These are phyloP conservation scores for Poeciliopsis infans DNA, from an alignment of 2,797 vertebrate species.

Conservation along the genomic window DNA sequence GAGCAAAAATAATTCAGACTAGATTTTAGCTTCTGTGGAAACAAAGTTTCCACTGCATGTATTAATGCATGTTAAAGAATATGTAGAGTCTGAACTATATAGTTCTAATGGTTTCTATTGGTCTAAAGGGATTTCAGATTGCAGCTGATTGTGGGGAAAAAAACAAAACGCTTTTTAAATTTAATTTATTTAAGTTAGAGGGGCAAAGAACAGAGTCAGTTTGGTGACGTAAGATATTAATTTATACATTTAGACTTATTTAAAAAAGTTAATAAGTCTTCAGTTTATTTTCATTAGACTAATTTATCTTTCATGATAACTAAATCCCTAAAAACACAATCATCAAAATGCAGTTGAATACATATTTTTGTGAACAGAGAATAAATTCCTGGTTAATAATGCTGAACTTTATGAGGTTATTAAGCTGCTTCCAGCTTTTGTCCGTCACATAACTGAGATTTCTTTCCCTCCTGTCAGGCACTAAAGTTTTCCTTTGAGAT, in stretches of 20 bases:
- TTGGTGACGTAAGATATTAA: too few species aligned
- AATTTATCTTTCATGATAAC: neutral
- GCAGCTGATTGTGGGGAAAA: too few species aligned
- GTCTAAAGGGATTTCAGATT: too few species aligned
- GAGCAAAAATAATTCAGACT: too few species aligned
- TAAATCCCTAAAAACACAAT: neutral
- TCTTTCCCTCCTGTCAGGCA: constrained; percentile 22
- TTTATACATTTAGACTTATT: neutral
- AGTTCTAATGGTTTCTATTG: too few species aligned
- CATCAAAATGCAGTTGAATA: neutral
- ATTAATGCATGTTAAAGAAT: too few species aligned
- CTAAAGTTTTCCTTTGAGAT: constrained; percentile 60
- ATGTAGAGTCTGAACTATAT: too few species aligned
- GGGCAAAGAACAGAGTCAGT: neutral
- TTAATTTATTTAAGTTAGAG: neutral
- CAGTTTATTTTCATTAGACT: neutral
- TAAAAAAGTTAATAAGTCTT: neutral
- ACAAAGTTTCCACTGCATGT: too few species aligned
- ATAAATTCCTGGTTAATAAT: constrained; percentile 8
- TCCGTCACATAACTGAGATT: constrained; percentile 36
- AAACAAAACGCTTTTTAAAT: too few species aligned
- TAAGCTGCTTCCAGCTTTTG: constrained; percentile 35
- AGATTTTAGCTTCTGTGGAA: too few species aligned
- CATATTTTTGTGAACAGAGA: neutral
- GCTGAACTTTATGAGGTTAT: constrained; percentile 29